These are phyloP conservation scores for Crossocerus cetratus DNA, from an alignment of 2,888 invertebrate species.

Conservation along the genomic window DNA sequence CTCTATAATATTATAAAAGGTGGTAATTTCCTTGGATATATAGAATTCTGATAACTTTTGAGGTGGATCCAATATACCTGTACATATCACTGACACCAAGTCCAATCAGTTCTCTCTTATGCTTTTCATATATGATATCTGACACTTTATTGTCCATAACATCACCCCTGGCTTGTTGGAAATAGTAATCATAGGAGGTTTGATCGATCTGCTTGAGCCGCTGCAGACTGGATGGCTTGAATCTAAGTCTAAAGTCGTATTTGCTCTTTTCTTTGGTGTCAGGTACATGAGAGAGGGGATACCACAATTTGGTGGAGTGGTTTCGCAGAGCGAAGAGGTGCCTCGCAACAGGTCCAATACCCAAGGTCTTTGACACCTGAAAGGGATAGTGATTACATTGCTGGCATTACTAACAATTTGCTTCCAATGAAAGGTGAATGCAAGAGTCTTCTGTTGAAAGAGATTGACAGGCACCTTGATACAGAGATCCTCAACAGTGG, in stretches of 20 bases:
- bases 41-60: too few species aligned
- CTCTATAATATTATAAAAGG: conserved; percentile 78
- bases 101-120: conserved; percentile 88
- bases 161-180: conserved; percentile 90
- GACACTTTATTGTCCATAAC: conserved; percentile 88
- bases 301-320: conserved; percentile 83
- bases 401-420: too few species aligned
- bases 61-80: conserved; percentile 62
- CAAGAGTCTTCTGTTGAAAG: too few species aligned
- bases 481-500: conserved; percentile 71
- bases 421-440: too few species aligned
- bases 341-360: conserved; percentile 86
- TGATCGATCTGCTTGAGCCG: conserved; percentile 84
- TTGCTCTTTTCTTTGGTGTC: conserved; percentile 77
- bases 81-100: conserved; percentile 93
- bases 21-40: background rate
- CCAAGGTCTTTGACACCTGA: conserved; percentile 83
- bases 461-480: conserved; percentile 62
- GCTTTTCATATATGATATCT: conserved; percentile 87
- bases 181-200: conserved; percentile 90
- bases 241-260: conserved; percentile 89
- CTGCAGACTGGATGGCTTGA: conserved; percentile 84
- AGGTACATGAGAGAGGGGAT: conserved; percentile 82
- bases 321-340: conserved; percentile 88
- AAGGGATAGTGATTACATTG: conserved; percentile 22